Conservation (phyloP, 2,797 vertebrate species). For the Lagorchestes hirsutus region DNA sequence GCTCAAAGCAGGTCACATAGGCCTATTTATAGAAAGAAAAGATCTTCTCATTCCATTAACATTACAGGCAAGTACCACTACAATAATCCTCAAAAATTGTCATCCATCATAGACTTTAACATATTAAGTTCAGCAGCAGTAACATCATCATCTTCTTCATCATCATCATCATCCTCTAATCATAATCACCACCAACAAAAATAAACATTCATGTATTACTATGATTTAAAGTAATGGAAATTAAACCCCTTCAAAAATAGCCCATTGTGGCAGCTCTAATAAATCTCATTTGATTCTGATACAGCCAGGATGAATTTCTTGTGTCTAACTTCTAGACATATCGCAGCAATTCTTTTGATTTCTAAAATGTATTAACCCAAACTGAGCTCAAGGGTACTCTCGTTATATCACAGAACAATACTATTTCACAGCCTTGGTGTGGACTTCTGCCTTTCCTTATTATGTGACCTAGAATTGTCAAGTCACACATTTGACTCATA, state of each 20-base stretch:
- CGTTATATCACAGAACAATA: background rate
- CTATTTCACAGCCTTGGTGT: background rate
- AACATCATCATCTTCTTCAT: no score
- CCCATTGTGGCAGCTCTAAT: no score
- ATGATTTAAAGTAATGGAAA: no score
- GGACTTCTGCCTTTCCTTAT: background rate
- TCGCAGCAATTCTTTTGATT: background rate
- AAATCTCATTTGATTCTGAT: background rate
- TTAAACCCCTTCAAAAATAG: no score
- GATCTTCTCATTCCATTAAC: no score
- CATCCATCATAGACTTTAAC: background rate
- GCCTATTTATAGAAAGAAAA: no score
- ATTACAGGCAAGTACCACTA: background rate
- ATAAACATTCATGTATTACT: background rate
- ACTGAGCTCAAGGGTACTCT: background rate
- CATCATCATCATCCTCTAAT: no score
- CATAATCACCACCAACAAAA: background rate
- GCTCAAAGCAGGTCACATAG: no score
- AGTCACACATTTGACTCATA: background rate
- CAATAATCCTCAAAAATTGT: background rate
- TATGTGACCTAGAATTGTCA: background rate
- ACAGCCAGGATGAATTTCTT: background rate
- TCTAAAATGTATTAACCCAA: background rate
- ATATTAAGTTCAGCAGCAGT: background rate
- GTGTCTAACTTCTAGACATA: background rate